Conservation (phyloP, 2,888 invertebrate genomes). For the Aphidoletes aphidimyza region DNA sequence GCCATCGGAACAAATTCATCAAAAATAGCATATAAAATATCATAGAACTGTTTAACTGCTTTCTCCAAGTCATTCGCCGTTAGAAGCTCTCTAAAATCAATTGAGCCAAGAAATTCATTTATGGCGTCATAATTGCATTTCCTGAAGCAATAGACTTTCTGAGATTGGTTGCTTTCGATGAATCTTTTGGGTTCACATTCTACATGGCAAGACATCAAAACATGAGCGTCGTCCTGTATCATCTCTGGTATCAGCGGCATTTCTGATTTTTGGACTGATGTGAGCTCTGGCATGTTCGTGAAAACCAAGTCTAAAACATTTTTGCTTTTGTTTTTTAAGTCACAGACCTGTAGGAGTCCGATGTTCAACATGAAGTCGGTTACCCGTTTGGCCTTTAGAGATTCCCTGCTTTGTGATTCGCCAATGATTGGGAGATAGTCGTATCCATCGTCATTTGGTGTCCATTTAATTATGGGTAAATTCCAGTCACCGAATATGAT, state of each 20-base stretch:
- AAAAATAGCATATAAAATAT: neutral
- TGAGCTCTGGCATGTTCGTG: neutral
- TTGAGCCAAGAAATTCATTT: neutral
- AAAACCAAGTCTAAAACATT: conserved; percentile 16
- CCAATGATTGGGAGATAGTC: neutral
- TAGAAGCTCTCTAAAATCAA: neutral
- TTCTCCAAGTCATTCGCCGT: neutral
- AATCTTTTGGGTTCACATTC: conserved; percentile 31
- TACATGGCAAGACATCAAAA: neutral
- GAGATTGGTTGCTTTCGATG: neutral
- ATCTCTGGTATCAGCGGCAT: no score
- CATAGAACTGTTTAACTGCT: neutral
- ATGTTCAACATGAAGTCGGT: no score
- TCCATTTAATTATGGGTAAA: neutral
- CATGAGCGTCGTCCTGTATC: neutral
- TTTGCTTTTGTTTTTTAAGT: neutral
- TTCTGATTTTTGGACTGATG: no score
- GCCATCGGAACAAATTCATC: neutral
- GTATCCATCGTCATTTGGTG: neutral
- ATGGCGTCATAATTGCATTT: neutral
- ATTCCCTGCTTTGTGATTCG: neutral
- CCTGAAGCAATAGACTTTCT: neutral
- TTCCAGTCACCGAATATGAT: neutral
- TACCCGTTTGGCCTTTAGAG: neutral
- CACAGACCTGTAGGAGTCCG: neutral